These are phyloP conservation scores for Cairina moschata DNA, from an alignment of 2,113 vertebrate genomes.

Conservation along the genomic window DNA sequence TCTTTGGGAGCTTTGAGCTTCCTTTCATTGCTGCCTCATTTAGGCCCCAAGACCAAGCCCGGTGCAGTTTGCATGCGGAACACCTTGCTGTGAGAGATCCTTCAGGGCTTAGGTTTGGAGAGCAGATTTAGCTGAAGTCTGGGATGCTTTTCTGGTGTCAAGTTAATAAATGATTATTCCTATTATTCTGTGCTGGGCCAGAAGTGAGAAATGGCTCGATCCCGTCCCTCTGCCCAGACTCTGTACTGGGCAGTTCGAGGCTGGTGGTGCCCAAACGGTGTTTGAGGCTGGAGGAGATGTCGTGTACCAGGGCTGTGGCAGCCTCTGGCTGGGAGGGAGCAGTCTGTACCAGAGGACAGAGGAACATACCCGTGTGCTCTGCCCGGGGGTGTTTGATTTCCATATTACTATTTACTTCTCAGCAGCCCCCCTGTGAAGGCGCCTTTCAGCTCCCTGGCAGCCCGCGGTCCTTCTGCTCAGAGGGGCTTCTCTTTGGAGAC, in stretches of 20 bases:
- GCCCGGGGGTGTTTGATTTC: background rate
- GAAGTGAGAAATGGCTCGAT: background rate
- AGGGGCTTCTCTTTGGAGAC: background rate
- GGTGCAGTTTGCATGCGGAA: background rate
- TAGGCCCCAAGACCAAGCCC: background rate
- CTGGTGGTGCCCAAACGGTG: background rate
- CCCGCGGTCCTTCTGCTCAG: background rate
- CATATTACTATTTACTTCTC: background rate
- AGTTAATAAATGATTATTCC: background rate
- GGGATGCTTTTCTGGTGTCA: background rate
- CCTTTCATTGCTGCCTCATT: background rate
- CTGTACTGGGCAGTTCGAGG: background rate
- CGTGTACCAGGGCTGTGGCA: background rate
- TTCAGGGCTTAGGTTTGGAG: background rate
- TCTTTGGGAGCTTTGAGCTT: background rate
- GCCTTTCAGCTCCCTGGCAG: background rate
- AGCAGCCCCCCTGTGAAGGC: background rate
- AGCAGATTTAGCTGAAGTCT: background rate
- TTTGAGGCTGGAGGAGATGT: accelerated
- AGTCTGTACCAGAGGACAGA: accelerated
- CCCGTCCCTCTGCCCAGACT: background rate
- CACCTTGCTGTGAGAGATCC: background rate
- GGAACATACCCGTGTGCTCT: background rate
- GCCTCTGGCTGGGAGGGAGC: background rate
- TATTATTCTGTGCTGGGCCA: background rate